phyloP scores from a whole-genome alignment of 2,113 vertebrate species.

The Phyllopteryx taeniolatus region DNA sequence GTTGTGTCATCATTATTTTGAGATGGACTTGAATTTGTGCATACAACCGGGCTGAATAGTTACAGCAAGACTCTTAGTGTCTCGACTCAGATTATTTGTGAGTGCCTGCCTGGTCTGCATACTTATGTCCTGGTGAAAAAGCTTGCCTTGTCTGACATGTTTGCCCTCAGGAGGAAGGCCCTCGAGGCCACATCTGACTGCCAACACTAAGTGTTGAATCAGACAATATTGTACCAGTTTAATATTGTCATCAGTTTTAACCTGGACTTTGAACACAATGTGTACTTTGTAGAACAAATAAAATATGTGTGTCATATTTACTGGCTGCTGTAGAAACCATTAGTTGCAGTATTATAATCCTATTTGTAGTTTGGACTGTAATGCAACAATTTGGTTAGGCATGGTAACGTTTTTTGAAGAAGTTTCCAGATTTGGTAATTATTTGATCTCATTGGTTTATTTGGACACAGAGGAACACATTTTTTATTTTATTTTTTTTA shows the following conservation, averaged over 20 bases:
- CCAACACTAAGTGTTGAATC: constrained; percentile 18
- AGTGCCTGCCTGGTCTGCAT: neutral
- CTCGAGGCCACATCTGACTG: constrained; percentile 39
- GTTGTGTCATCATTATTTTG: neutral
- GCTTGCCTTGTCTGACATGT: neutral
- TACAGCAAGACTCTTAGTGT: neutral
- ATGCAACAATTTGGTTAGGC: neutral
- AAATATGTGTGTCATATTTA: neutral
- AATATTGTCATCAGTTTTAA: neutral
- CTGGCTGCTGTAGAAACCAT: constrained; percentile 9
- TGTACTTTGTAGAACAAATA: neutral
- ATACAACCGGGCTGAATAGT: neutral
- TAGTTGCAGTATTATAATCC: constrained; percentile 3
- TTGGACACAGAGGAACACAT: neutral
- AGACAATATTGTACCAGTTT: neutral
- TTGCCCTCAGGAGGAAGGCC: constrained; percentile 47
- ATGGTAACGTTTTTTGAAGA: constrained; percentile 3
- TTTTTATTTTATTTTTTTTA: too few relatives aligned
- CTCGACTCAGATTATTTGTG: neutral
- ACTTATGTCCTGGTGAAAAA: neutral
- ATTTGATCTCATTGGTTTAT: neutral
- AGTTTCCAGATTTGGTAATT: neutral
- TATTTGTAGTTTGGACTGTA: constrained; percentile 21
- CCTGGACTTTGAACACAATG: constrained; percentile 2
- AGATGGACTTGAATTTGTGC: neutral